Percentiles rank a stretch among this genome's conserved stretches.
These are phyloP conservation scores for Strigamia crassipes DNA, from an alignment of 2,888 invertebrate species.

Conservation along the genomic window DNA sequence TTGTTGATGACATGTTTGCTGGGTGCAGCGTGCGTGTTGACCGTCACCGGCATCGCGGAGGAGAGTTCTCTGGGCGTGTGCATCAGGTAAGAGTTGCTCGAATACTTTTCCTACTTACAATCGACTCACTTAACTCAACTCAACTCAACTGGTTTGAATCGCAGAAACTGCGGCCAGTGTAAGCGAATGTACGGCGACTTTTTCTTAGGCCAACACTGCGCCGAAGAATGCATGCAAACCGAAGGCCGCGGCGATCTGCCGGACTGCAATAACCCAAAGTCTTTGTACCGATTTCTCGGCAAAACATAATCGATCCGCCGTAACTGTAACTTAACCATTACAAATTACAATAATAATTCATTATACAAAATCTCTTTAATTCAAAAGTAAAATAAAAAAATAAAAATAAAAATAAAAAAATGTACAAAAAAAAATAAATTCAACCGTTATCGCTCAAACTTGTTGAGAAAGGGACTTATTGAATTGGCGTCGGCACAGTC, in stretches of 20 bases:
- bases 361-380: background rate
- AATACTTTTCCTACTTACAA: no score
- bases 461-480: constrained; percentile 76
- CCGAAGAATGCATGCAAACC: constrained; percentile 60
- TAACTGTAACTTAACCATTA: background rate
- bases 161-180: constrained; percentile 62
- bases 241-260: constrained; percentile 56
- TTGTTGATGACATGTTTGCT: background rate
- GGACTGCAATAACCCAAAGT: constrained; percentile 63
- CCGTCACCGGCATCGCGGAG: background rate
- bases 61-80: constrained; percentile 49
- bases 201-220: constrained; percentile 62
- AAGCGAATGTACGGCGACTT: constrained; percentile 64
- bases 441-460: constrained; percentile 61
- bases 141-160: no score
- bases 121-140: no score
- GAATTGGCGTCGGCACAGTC: constrained; percentile 83
- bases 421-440: constrained; percentile 19
- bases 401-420: background rate
- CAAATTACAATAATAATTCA: no score
- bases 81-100: constrained; percentile 50
- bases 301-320: constrained; percentile 53
- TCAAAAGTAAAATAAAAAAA: background rate
- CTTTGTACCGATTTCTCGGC: constrained; percentile 59
- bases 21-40: background rate